phyloP scores from a whole-genome alignment of 2,797 vertebrate species.

The Harpagifer antarcticus region DNA sequence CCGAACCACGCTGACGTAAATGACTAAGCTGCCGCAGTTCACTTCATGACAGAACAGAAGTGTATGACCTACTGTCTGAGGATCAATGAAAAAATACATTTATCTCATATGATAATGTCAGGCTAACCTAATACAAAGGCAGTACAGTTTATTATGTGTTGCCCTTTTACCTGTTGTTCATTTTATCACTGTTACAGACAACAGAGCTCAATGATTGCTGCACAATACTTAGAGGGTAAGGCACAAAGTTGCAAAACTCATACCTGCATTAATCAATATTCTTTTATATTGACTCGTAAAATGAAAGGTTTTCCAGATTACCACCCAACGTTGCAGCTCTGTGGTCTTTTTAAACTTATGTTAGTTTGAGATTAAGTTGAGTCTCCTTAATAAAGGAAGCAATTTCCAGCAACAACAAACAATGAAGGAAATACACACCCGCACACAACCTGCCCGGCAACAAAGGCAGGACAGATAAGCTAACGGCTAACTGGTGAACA shows the following conservation, averaged over 20 bases:
- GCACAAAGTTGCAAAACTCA: slow-evolving; percentile 18
- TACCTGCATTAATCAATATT: slow-evolving; percentile 10
- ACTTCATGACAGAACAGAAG: slow-evolving; percentile 18
- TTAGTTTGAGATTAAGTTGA: not conserved
- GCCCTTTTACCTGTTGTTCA: slow-evolving; percentile 75
- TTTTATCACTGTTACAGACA: slow-evolving; percentile 66
- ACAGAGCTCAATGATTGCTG: not conserved
- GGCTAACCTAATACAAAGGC: slow-evolving; percentile 59
- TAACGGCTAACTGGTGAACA: not conserved
- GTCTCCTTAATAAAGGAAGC: not conserved
- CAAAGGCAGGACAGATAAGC: not conserved
- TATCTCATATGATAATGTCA: slow-evolving; percentile 73
- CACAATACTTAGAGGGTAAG: slow-evolving; percentile 6
- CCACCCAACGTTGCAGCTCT: not conserved
- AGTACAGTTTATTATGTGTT: slow-evolving; percentile 74
- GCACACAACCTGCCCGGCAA: not conserved
- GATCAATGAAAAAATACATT: slow-evolving; percentile 76
- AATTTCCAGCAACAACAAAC: not conserved
- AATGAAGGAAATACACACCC: fast-evolving
- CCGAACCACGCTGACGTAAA: slow-evolving; percentile 24
- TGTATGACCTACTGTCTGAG: slow-evolving; percentile 53
- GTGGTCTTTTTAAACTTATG: not conserved
- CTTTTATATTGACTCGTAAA: not conserved
- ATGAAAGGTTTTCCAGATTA: not conserved
- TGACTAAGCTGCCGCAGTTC: slow-evolving; percentile 32